Conservation (phyloP, 2,113 vertebrate genomes). For the Aphyosemion australe region DNA sequence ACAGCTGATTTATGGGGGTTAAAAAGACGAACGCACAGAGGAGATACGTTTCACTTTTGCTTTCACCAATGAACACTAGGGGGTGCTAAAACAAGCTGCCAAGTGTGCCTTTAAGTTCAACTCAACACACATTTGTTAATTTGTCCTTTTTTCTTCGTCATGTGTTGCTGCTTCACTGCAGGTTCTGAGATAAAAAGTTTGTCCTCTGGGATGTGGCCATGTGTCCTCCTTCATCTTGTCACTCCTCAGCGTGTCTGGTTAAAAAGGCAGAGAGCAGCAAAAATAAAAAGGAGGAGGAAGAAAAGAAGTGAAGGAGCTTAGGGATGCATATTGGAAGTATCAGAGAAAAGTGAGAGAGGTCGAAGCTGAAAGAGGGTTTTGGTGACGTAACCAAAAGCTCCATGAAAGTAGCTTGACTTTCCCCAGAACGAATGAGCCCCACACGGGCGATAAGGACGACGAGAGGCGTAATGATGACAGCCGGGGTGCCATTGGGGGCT, state of each 20-base stretch:
- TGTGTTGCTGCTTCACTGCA: constrained; percentile 20
- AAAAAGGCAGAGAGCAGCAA: constrained; percentile 10
- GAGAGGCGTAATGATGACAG: constrained; percentile 67
- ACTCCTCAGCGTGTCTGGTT: constrained; percentile 16
- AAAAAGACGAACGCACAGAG: too few relatives aligned
- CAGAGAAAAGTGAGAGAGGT: constrained; percentile 24
- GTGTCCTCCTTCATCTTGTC: constrained; percentile 28
- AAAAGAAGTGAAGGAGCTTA: background rate
- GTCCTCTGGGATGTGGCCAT: constrained; percentile 11
- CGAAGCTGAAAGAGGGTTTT: constrained; percentile 33
- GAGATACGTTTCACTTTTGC: too few relatives aligned
- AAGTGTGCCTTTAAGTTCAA: background rate
- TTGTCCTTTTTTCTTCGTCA: constrained; percentile 2
- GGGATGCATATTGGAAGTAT: constrained; percentile 20
- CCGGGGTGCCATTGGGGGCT: constrained; percentile 54
- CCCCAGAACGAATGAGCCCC: constrained; percentile 57
- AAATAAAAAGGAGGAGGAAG: background rate
- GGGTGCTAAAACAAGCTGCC: background rate
- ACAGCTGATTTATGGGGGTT: too few relatives aligned
- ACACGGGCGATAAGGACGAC: constrained; percentile 62
- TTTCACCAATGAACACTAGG: too few relatives aligned
- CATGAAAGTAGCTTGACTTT: constrained; percentile 62
- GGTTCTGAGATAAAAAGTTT: constrained; percentile 21
- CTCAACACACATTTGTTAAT: background rate
- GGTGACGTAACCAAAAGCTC: constrained; percentile 43